Base-by-base conservation (phyloP, 2,113 vertebrate species). In the Mirza zaza region DNA sequence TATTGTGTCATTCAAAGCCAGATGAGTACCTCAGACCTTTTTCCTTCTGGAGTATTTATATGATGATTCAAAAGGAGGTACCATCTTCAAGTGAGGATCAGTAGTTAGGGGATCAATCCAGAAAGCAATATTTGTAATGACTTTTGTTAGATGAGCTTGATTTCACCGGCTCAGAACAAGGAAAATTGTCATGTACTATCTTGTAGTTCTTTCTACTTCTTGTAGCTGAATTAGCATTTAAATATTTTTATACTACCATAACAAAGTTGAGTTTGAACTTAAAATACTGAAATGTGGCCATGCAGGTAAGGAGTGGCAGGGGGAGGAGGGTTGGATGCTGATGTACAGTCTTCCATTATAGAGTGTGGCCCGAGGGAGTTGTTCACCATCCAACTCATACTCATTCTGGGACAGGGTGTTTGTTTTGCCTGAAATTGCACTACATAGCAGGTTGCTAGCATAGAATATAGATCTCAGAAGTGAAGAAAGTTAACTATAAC, bases 141-240 rank as follows among this genome's bases (percentile, higher is more conserved):
- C 67, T 45, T 75, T 79, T 84, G 55, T 65, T 76, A 48, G 27
- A 11, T 75, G 11, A 59, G 21, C 75, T 77, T 81, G 71, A 48
- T 81, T 67, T 85, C 45, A 80, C 14, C 90, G 15, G 6, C 57
- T 91, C 27, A 80, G 55, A 83, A 92, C 52, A 95, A 94, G 59
- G 75, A 83, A 93, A 48, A n/a, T 23, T 15, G 52, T 25, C 27
- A 25, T 8, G 0, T 79, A 39, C 13, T 12, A 68, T 90, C 25
- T 48, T 84, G 2, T 65, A 55, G 13, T 65, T 94, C 57, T 57
- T 76, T 85, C 50, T 21, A 32, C 63, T 87, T 88, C 52, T 27
- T 48, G 10, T 79, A 34, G 65, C 65, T 8, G 32, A n/a, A 42
- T 91, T 86, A 50, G 17, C 59, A 52, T 36, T 67, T 85, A 50